Evolutionary conservation across 1,140 invertebrate genomes (phyloP).

Genomic region (Drosophila punjabiensis): DNA sequence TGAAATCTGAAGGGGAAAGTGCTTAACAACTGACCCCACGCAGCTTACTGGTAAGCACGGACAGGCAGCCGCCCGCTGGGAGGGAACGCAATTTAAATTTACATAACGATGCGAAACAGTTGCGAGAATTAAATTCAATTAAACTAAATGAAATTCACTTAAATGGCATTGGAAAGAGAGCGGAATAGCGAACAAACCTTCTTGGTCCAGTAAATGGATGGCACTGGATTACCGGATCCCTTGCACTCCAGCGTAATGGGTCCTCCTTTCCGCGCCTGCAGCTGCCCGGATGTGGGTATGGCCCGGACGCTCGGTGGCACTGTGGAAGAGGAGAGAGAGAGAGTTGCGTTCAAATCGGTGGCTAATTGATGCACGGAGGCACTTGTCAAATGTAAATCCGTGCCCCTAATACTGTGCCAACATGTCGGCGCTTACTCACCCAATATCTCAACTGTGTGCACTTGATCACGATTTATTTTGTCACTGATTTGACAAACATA

Average conservation of each 20-base stretch:
- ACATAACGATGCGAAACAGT: constrained; percentile 61
- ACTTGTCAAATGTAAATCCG: constrained; percentile 52
- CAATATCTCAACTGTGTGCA: constrained; percentile 85
- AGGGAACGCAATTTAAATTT: constrained; percentile 53
- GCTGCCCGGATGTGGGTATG: constrained; percentile 87
- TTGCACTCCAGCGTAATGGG: constrained; percentile 89
- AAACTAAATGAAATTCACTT: constrained; percentile 63
- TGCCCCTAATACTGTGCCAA: constrained; percentile 41
- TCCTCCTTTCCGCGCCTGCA: constrained; percentile 88
- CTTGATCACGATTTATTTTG: constrained; percentile 88
- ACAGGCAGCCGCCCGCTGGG: background rate
- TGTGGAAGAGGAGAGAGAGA: constrained; percentile 18
- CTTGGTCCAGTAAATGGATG: constrained; percentile 89
- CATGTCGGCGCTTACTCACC: constrained; percentile 72
- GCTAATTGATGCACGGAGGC: constrained; percentile 45
- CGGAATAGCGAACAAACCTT: constrained; percentile 85
- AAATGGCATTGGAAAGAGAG: constrained; percentile 32
- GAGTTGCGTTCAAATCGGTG: constrained; percentile 34
- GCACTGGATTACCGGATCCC: constrained; percentile 90
- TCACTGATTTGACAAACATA: constrained; percentile 90
- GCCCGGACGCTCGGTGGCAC: constrained; percentile 88
- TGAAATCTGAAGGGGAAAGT: constrained; percentile 43
- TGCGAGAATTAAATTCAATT: constrained; percentile 66
- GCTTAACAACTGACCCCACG: constrained; percentile 29
- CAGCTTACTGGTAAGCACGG: constrained; percentile 7